Evolutionary conservation across 2,888 invertebrate species (phyloP).

Genomic region (Drosophila bunnanda): DNA sequence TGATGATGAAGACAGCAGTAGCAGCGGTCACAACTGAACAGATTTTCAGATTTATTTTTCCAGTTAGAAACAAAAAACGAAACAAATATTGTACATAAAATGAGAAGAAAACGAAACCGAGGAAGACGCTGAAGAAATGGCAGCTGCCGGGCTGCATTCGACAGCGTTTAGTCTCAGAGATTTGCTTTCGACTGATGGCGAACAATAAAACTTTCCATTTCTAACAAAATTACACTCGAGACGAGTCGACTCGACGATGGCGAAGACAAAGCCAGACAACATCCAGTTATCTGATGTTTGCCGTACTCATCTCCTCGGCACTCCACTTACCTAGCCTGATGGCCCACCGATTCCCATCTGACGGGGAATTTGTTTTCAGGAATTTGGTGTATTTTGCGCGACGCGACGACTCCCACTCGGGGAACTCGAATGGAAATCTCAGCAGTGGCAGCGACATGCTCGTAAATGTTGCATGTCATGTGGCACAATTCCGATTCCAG

Average conservation of each 20-base stretch:
- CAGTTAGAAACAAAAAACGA: constrained; percentile 48
- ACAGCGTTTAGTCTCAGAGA: constrained; percentile 68
- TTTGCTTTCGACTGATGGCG: constrained; percentile 61
- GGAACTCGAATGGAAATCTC: constrained; percentile 27
- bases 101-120: constrained; percentile 23
- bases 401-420: constrained; percentile 27
- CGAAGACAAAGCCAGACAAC: constrained; percentile 65
- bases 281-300: constrained; percentile 58
- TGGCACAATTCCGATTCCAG: constrained; percentile 31
- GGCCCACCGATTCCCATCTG: constrained; percentile 4
- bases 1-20: constrained; percentile 20
- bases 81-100: constrained; percentile 6
- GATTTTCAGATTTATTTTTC: constrained; percentile 57
- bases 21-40: constrained; percentile 60
- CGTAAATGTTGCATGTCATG: constrained; percentile 46
- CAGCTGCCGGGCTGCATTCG: constrained; percentile 65
- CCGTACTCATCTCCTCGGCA: constrained; percentile 25
- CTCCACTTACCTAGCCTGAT: constrained; percentile 11
- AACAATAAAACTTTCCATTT: constrained; percentile 78
- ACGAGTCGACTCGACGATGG: constrained; percentile 17
- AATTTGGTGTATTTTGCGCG: constrained; percentile 26
- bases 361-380: constrained; percentile 32
- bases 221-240: constrained; percentile 63
- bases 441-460: constrained; percentile 37
- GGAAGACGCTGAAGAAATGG: constrained; percentile 27